phyloP scores from a whole-genome alignment of 2,113 vertebrate genomes.

The Brachionichthys hirsutus region DNA sequence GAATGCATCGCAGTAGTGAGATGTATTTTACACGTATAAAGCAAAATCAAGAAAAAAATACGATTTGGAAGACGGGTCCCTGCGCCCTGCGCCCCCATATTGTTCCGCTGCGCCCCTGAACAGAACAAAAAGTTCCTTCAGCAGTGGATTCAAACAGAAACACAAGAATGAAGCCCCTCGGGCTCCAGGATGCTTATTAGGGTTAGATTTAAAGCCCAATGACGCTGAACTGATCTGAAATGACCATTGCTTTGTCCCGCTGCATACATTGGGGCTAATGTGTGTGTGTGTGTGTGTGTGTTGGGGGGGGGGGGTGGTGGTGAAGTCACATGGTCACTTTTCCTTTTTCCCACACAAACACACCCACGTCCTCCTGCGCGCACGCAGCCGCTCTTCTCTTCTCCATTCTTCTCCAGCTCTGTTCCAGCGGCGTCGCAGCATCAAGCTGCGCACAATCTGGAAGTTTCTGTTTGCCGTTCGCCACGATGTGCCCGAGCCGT shows the following conservation, averaged over 20 bases:
- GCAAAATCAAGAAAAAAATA: too few species aligned
- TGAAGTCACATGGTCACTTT: conserved; percentile 74
- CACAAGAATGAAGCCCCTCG: too few species aligned
- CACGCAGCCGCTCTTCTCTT: conserved; percentile 63
- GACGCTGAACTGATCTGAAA: conserved; percentile 16
- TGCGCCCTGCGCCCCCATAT: too few species aligned
- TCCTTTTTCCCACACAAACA: conserved; percentile 74
- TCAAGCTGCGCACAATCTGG: conserved; percentile 18
- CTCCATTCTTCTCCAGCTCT: conserved; percentile 46
- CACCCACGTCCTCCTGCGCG: conserved; percentile 70
- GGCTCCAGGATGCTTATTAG: not conserved
- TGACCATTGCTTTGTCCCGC: conserved; percentile 62
- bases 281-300: conserved; percentile 51
- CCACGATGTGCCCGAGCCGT: conserved; percentile 39
- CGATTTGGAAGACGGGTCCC: too few species aligned
- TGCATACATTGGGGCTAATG: conserved; percentile 52
- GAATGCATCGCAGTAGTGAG: too few species aligned
- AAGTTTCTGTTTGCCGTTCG: not conserved
- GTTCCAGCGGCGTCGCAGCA: conserved; percentile 26
- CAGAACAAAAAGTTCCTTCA: too few species aligned
- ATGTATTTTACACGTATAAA: too few species aligned
- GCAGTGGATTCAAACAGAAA: too few species aligned
- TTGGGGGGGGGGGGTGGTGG: not conserved
- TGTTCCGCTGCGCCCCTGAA: too few species aligned
- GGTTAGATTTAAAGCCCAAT: not conserved